Percentiles rank a stretch among this genome's conserved stretches.
phyloP scores from a whole-genome alignment of 2,797 vertebrate genomes.

The Eleutherodactylus coqui region DNA sequence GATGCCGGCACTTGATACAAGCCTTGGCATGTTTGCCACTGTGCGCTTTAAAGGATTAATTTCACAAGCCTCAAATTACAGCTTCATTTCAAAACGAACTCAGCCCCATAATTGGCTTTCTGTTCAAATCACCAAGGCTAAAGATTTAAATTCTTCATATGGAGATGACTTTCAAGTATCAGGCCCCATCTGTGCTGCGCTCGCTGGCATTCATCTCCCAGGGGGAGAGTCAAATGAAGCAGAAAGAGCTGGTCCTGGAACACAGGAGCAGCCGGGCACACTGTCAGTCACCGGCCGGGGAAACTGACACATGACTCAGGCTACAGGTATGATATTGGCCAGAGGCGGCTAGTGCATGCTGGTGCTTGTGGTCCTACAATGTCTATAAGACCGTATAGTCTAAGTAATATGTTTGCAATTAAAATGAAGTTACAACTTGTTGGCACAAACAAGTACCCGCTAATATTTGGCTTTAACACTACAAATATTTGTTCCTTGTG shows the following conservation, averaged over 20 bases:
- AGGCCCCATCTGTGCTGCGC: conserved; percentile 76
- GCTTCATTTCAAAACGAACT: conserved; percentile 99
- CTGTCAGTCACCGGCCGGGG: not conserved
- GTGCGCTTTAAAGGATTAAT: conserved; percentile 91
- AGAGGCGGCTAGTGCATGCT: not conserved
- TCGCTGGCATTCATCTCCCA: conserved; percentile 72
- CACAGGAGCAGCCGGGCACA: not conserved
- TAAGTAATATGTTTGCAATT: not conserved
- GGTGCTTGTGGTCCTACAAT: not conserved
- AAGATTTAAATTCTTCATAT: conserved; percentile 94
- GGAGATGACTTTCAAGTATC: conserved; percentile 85
- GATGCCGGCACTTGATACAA: conserved; percentile 72
- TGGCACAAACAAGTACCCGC: not conserved
- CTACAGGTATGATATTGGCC: not conserved
- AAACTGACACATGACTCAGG: not conserved
- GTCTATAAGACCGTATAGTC: not conserved
- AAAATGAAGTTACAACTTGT: not conserved
- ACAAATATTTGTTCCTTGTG: not conserved
- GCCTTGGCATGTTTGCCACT: conserved; percentile 73
- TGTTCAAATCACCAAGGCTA: conserved; percentile 92
- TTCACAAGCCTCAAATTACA: conserved; percentile 90
- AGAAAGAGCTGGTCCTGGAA: conserved; percentile 42
- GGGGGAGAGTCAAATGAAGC: conserved; percentile 70
- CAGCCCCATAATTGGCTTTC: conserved; percentile 97
- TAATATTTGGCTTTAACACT: not conserved